Base-by-base conservation (phyloP, 2,888 invertebrate genomes). In the Leucoma salicis region DNA sequence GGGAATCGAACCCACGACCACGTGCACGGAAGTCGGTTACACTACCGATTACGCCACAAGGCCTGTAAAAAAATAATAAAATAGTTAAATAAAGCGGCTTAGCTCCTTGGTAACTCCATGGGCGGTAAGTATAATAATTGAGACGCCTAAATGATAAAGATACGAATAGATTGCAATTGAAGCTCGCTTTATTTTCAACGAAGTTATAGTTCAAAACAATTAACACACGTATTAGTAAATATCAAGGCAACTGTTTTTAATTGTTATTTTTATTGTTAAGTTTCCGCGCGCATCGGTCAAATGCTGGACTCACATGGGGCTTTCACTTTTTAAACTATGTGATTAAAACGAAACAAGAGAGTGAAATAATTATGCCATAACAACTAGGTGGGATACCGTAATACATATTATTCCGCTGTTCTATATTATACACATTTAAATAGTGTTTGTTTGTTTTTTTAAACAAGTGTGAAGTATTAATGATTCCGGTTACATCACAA, bases 301-400 rank as follows among this genome's bases (percentile, higher is more conserved):
- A 35, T 32, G 41, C 39, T 41, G 35, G 38, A 31, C 36, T 34
- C 6, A 35, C 44, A 61, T 57, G 47, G 42, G 32, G 53, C 57
- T 58, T 58, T 58, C 62, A 44, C 57, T 47, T 14, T 47, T 45
- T 31, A 46, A 39, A 34, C 37, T 45, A 42, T 34, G 39, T 34
- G 28, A 28, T 45, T 53, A 49, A 49, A 43, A 35, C 49, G 54
- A 61, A 53, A 16, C 35, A 49, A 40, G 32, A 46, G 42, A 61
- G 38, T 37, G 34, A 44, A 48, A 46, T 35, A 57, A 57, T 57
- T 53, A 34, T 39, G 42, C 13, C 31, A 18, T 21, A 41, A 32
- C 39, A 43, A 37, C 37, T 29, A 31, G 32, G 43, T 15, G 36
- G 10, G 13, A 35, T 31, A 47, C 37, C 33, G 35, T 39, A 46